Base-by-base conservation (phyloP, 2,888 invertebrate genomes). In the Gortyna flavago region DNA sequence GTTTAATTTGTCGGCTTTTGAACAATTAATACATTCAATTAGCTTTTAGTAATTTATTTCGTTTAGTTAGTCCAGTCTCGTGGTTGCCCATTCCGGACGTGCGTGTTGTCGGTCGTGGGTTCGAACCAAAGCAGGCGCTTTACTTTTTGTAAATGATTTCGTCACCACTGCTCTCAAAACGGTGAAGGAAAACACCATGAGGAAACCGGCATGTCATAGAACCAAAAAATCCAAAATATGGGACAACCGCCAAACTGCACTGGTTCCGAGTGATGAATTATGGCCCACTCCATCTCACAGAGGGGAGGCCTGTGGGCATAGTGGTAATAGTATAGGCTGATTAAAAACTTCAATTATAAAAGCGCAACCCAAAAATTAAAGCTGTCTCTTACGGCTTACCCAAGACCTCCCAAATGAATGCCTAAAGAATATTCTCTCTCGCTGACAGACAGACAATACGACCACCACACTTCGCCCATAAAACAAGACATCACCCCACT, bases 401-500 rank as follows among this genome's bases (percentile, higher is more conserved):
- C 16, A 35, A 81, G 48, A 59, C 48, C 64, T 57, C 44, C 32
- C 51, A 57, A 75, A 59, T 48, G 2, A 57, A 48, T 16, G 16
- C 29, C 32, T 29, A 51, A 57, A 69, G 25, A 51, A 64, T 38
- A 72, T 79, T 48, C 16, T n/a, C 54, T 69, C 25, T 84, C 13
- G 35, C 59, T 51, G 41, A 66, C 64, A 59, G 35, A 5, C 62
- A 59, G 32, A 77, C 69, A 74, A 66, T 86, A 78, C n/a, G 59
- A 61, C 59, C 59, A 75, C 79, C 85, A 84, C 76, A 85, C 83
- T 78, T 75, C 54, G 57, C 32, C 66, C 70, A 81, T 84, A 84
- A 87, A 87, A 82, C 76, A 79, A 88, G 79, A 80, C 82, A 85
- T 85, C 75, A 77, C 57, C 65, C 74, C 72, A 71, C 61, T 83